Percentiles rank a stretch among this genome's conserved stretches.
These are phyloP conservation scores for Plemyria rubiginata DNA, from an alignment of 2,888 invertebrate genomes.

Conservation along the genomic window DNA sequence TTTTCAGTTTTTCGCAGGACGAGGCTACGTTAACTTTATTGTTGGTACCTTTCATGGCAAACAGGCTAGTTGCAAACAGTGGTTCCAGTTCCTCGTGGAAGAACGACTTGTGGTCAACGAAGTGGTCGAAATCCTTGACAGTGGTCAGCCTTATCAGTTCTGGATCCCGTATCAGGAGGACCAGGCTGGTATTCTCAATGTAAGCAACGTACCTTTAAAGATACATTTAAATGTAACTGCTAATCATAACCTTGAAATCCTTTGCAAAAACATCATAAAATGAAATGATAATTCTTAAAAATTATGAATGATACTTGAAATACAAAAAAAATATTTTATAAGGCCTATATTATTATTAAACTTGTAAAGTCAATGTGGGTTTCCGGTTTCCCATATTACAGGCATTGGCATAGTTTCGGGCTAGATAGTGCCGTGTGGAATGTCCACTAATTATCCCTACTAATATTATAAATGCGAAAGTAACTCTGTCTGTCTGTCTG, in stretches of 20 bases:
- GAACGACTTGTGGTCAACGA: slow-evolving; percentile 74
- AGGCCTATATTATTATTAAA: too few species aligned
- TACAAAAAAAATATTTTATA: too few species aligned
- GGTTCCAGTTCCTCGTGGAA: slow-evolving; percentile 69
- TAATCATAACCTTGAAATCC: not conserved
- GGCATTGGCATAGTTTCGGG: too few species aligned
- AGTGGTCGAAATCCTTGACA: slow-evolving; percentile 85
- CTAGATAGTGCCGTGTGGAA: too few species aligned
- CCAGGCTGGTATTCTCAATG: slow-evolving; percentile 69
- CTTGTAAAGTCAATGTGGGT: too few species aligned
- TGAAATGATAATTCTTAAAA: not conserved
- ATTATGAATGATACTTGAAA: too few species aligned
- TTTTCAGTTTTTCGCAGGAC: too few species aligned
- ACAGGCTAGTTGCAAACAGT: slow-evolving; percentile 64
- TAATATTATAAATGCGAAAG: too few species aligned
- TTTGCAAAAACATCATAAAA: not conserved
- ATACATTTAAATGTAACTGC: not conserved
- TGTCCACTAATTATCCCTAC: too few species aligned
- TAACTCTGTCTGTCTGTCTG: too few species aligned
- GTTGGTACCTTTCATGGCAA: slow-evolving; percentile 64
- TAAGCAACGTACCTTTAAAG: slow-evolving; percentile 70
- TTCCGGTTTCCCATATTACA: too few species aligned
- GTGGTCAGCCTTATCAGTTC: slow-evolving; percentile 81
- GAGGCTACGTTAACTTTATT: too few species aligned
- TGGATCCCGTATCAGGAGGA: slow-evolving; percentile 78